A percentile compares a stretch with the other conserved stretches of the same genome.
Conservation (phyloP, 2,113 vertebrate species). For the Aptenodytes patagonicus region DNA sequence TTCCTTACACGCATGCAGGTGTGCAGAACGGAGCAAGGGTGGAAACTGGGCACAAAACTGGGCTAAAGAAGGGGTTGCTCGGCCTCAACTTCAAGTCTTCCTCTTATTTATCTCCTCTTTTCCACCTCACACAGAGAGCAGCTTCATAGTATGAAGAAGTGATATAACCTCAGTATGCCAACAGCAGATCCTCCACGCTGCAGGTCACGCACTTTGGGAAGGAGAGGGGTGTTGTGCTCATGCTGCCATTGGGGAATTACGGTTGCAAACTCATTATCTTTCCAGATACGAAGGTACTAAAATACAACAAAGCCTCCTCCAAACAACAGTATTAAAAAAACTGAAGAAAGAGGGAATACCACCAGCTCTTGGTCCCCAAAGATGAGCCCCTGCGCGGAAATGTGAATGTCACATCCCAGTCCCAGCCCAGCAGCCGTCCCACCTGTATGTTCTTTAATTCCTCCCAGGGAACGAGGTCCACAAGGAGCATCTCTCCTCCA, state of each 20-base stretch:
- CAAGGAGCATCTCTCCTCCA: neutral
- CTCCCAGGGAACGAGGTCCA: neutral
- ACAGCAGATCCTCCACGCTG: neutral
- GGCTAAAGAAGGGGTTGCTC: neutral
- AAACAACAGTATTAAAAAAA: too few relatives aligned
- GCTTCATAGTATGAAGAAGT: neutral
- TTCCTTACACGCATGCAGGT: rapidly evolving
- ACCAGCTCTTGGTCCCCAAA: neutral
- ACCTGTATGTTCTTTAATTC: neutral
- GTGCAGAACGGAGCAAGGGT: neutral
- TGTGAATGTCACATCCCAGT: neutral
- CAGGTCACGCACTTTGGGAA: neutral
- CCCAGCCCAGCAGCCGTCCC: neutral
- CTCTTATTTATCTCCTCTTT: neutral
- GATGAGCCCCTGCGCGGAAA: neutral
- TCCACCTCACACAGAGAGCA: neutral
- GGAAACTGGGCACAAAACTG: neutral
- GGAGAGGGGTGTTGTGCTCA: neutral
- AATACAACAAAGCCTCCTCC: neutral
- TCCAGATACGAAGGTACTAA: neutral
- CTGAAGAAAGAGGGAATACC: neutral
- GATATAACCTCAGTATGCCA: neutral
- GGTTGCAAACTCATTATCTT: neutral
- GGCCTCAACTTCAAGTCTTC: neutral
- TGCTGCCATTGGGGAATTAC: neutral